These are phyloP conservation scores for Hemithea aestivaria DNA, from an alignment of 2,888 invertebrate genomes.

Conservation along the genomic window DNA sequence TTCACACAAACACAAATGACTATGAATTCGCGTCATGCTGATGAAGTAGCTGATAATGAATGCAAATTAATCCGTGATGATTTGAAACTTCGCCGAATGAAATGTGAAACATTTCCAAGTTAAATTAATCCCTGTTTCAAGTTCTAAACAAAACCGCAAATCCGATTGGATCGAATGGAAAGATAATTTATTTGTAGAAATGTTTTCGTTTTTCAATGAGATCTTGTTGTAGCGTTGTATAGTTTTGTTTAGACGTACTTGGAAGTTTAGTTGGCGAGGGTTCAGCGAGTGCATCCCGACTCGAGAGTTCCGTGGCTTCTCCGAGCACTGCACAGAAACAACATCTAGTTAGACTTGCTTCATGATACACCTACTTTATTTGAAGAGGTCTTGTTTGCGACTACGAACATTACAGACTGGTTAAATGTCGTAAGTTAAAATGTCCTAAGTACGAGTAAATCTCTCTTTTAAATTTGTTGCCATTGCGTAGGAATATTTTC, in stretches of 20 bases:
- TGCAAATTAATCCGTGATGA: slow-evolving; percentile 21
- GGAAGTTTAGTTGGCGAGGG: slow-evolving; percentile 80
- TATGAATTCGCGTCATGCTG: slow-evolving; percentile 6
- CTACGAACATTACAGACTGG: too few species aligned
- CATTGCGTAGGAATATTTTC: too few species aligned
- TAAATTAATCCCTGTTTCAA: slow-evolving; percentile 24
- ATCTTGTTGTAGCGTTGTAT: slow-evolving; percentile 61
- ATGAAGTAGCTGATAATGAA: slow-evolving; percentile 9
- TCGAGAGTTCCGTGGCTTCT: slow-evolving; percentile 68
- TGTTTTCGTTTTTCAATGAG: too few species aligned
- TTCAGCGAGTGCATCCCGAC: slow-evolving; percentile 74
- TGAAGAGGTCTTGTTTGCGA: too few species aligned
- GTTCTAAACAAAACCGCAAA: slow-evolving; percentile 18
- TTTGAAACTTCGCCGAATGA: slow-evolving; percentile 27
- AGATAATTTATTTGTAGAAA: too few species aligned
- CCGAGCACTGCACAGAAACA: slow-evolving; percentile 75
- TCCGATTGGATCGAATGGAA: too few species aligned
- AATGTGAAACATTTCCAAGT: slow-evolving; percentile 27
- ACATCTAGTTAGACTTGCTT: slow-evolving; percentile 45
- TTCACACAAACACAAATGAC: slow-evolving; percentile 6
- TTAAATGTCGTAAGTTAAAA: too few species aligned
- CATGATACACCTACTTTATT: too few species aligned
- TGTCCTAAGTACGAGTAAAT: too few species aligned
- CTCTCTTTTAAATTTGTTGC: too few species aligned
- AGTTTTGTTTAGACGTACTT: slow-evolving; percentile 70